Percentiles rank a stretch among this genome's conserved stretches.
phyloP scores from a whole-genome alignment of 2,888 invertebrate genomes.

The Sisyra nigra region DNA sequence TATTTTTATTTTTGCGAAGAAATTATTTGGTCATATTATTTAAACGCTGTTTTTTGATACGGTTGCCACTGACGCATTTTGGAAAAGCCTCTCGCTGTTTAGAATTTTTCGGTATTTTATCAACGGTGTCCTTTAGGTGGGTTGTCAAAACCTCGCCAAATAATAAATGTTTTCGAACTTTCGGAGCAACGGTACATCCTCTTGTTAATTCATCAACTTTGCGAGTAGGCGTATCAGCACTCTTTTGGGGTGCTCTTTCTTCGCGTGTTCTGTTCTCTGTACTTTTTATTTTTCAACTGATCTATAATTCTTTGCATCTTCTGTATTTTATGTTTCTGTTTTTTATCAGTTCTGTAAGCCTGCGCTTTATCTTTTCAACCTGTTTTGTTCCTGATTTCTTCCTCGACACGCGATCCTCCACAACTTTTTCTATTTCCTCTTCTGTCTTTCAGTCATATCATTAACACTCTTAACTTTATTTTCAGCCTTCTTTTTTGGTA shows the following conservation, averaged over 20 bases:
- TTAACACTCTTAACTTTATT: too few relatives aligned
- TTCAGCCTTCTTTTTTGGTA: too few relatives aligned
- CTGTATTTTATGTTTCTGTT: not conserved
- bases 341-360: not conserved
- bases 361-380: slow-evolving; percentile 1
- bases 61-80: too few relatives aligned
- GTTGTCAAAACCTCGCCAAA: not conserved
- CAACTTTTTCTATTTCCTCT: too few relatives aligned
- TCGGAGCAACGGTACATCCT: not conserved
- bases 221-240: not conserved
- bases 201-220: not conserved
- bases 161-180: not conserved
- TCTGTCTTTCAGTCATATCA: too few relatives aligned
- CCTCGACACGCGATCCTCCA: too few relatives aligned
- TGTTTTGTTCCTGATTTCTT: too few relatives aligned
- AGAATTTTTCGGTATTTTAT: not conserved
- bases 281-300: not conserved
- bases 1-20: too few relatives aligned
- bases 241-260: not conserved
- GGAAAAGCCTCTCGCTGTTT: not conserved
- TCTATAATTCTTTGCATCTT: not conserved
- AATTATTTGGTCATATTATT: too few relatives aligned
- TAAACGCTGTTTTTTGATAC: too few relatives aligned
- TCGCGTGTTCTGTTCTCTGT: not conserved
- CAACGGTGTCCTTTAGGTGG: not conserved